Evolutionary conservation across 2,113 vertebrate genomes (phyloP).

Genomic region (crab-eating macaque (Macaca fascicularis)): DNA sequence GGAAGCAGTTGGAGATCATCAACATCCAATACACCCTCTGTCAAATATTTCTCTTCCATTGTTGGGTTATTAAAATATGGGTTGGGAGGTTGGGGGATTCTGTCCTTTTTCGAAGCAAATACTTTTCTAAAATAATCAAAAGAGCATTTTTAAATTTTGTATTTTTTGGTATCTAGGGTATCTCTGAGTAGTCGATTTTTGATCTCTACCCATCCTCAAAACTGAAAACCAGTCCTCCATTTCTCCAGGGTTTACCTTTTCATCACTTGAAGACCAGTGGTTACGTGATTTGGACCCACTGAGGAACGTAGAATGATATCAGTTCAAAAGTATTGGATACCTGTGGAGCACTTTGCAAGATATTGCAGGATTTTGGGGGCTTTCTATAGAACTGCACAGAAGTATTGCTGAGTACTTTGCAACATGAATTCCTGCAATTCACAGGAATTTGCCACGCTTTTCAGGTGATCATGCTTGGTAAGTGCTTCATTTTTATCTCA

Average conservation of each 20-base stretch:
- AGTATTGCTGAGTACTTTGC: conserved; percentile 49
- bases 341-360: conserved; percentile 63
- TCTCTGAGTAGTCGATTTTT: conserved; percentile 38
- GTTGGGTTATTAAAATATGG: conserved; percentile 74
- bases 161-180: conserved; percentile 14
- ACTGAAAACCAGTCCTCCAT: neutral
- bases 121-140: conserved; percentile 58
- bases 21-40: conserved; percentile 69
- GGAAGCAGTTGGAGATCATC: conserved; percentile 71
- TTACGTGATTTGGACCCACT: conserved; percentile 56
- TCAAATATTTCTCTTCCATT: conserved; percentile 73
- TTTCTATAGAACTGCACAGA: conserved; percentile 51
- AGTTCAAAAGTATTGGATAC: conserved; percentile 53
- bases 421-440: conserved; percentile 32
- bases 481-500: conserved; percentile 67
- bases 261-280: conserved; percentile 37
- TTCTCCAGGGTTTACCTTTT: conserved; percentile 35
- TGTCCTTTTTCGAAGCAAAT: conserved; percentile 65
- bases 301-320: conserved; percentile 43
- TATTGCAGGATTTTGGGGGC: conserved; percentile 23
- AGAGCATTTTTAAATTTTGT: conserved; percentile 31
- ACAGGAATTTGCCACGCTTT: conserved; percentile 43
- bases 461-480: conserved; percentile 46
- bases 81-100: conserved; percentile 52
- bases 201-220: conserved; percentile 54